Evolutionary conservation across 2,888 invertebrate genomes (phyloP), one percentile per base, ranked within the genome.

Genomic region (Tricholauxania praeusta): DNA sequence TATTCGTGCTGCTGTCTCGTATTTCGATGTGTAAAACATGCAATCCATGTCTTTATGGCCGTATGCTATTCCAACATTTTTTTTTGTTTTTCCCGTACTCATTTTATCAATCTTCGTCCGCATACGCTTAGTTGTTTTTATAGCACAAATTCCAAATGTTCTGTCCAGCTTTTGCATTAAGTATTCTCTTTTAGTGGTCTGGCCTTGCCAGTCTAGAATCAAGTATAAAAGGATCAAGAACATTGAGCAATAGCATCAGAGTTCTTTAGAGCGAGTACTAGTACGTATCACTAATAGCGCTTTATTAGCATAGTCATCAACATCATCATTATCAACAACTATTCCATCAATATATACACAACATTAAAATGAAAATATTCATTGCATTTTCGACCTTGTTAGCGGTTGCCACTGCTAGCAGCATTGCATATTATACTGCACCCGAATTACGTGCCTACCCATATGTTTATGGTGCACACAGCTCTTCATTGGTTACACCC

Each of bases 211-310:
- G 39, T 39, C 8, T 39, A 39, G 39, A 39, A 39, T 39, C 77
- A 72, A 70, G 82, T 86, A 86, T 86, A 86, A 83, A 86, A 86
- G 86, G 82, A 82, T 74, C 79, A 75, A 74, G 76, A 76, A 78
- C 73, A 64, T 71, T 73, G 55, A 71, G 73, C 69, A 76, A 77
- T 69, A 74, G 74, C 76, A 78, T 75, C 80, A 82, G 80, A 82
- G 77, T 75, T 80, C 78, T 79, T 78, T 75, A 75, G 75, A 81
- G 83, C 82, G 83, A 84, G 84, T 83, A 79, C 82, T 82, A 79
- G 81, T 82, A 73, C 78, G 81, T 79, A 80, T 76, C 76, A 65
- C 80, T 81, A 81, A 80, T 79, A 82, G 82, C 81, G 81, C 81
- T 76, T 74, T 52, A 55, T 17, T 51, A 28, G 28, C 28, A 28